phyloP scores from a whole-genome alignment of 2,888 invertebrate species.

The Beris chalybata region DNA sequence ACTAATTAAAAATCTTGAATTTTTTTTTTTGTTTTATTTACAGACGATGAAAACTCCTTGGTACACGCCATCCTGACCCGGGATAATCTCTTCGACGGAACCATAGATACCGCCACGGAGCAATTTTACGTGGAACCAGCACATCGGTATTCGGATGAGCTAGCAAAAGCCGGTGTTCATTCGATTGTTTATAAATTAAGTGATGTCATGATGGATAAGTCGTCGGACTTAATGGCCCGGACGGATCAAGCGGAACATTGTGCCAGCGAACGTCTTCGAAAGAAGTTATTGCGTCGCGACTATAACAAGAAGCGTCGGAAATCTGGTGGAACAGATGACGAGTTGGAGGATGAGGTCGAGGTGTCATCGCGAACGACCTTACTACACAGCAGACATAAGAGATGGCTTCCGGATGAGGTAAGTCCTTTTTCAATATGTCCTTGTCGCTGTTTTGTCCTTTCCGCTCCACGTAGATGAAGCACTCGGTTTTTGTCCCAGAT shows the following conservation, averaged over 20 bases:
- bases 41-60: conserved; percentile 79
- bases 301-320: conserved; percentile 41
- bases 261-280: conserved; percentile 53
- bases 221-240: conserved; percentile 57
- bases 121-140: conserved; percentile 78
- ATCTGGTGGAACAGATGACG: conserved; percentile 10
- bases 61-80: conserved; percentile 85
- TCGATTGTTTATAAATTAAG: conserved; percentile 82
- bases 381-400: conserved; percentile 55
- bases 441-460: not conserved
- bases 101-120: conserved; percentile 74
- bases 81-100: conserved; percentile 88
- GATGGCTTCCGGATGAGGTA: conserved; percentile 72
- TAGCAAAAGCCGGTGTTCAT: conserved; percentile 64
- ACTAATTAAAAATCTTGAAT: conserved; percentile 25
- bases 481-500: not conserved
- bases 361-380: conserved; percentile 38
- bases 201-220: conserved; percentile 64
- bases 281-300: conserved; percentile 54
- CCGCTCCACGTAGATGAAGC: not conserved
- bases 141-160: conserved; percentile 57
- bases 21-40: conserved; percentile 46
- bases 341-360: conserved; percentile 45
- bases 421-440: conserved; percentile 38
- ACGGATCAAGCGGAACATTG: conserved; percentile 47